phyloP scores from a whole-genome alignment of 1,140 invertebrate species.

The Bombus consobrinus region DNA sequence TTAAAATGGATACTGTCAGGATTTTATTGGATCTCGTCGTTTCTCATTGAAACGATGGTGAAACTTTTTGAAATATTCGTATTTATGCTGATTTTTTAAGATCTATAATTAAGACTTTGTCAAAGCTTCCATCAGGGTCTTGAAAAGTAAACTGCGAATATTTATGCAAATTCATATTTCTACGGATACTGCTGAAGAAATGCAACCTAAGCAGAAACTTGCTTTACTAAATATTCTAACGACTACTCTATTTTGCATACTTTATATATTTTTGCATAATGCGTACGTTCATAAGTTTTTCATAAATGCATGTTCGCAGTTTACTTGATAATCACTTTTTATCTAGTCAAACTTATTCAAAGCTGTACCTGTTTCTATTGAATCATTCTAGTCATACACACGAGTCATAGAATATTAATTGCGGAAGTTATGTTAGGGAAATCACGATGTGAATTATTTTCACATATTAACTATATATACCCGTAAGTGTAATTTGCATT shows the following conservation, averaged over 20 bases:
- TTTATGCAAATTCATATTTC: not conserved
- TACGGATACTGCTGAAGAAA: not conserved
- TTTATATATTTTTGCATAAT: not conserved
- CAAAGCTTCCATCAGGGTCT: not conserved
- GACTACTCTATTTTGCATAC: no score
- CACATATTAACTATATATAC: not conserved
- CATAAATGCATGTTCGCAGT: not conserved
- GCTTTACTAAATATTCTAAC: no score
- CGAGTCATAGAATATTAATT: constrained; percentile 10
- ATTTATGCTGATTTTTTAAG: not conserved
- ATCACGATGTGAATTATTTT: constrained; percentile 16
- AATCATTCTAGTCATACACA: constrained; percentile 31
- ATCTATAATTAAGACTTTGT: not conserved
- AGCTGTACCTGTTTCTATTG: not conserved
- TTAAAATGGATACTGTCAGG: not conserved
- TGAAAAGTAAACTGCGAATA: not conserved
- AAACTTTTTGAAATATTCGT: not conserved
- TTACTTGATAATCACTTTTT: not conserved
- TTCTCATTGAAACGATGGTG: not conserved
- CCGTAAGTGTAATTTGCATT: not conserved
- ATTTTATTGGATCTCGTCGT: not conserved
- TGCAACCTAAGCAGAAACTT: no score
- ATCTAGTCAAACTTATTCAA: constrained; percentile 28
- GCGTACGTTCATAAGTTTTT: not conserved
- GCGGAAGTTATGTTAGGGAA: no score